Base-by-base conservation (phyloP, 1,140 invertebrate genomes). In the Spodoptera frugiperda region DNA sequence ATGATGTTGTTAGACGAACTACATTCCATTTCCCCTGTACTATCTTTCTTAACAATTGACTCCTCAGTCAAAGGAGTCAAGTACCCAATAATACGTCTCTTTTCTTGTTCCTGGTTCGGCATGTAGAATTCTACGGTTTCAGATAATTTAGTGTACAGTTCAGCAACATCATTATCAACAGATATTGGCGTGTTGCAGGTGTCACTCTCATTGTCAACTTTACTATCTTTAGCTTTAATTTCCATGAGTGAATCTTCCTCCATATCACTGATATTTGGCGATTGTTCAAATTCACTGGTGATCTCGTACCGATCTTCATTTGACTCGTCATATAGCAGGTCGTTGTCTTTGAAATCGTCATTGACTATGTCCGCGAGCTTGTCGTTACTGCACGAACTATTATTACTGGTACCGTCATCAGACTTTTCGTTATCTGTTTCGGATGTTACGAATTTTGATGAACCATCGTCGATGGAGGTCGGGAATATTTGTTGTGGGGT, bases 61-160 rank as follows among this genome's bases (percentile, higher is more conserved):
- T 93, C 92, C 78, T 93, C 92, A 30, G 90, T 89, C 8, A 93
- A 77, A 14, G 91, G 88, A 4, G 92, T 88, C 0, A 92, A 73
- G 6, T 83, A 76, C 17, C 80, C 76, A 51, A 87, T 53, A 51
- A 87, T 53, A 12, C 82, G 86, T 46, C 49, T 78, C 63, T 78
- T 71, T 3, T 82, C 80, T 12, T 78, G 59, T 9, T 88, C 84
- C 46, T 53, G 61, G 6, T 77, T 73, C n/a, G 81, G 76, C 44
- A 59, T 49, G 55, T 80, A 71, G 8, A 82, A 54, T 39, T 84
- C 83, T 5, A 84, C 75, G 76, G 77, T 90, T 70, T 83, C 82
- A 19, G 82, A 82, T 10, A 92, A 68, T 72, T 86, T 91, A 6
- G 51, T 82, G 67, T 92, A 91, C 2, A 93, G 75, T 51, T 90